Evolutionary conservation across 2,113 vertebrate genomes (phyloP), one percentile per base, ranked within the genome.

Genomic region (Psilopsiagon aurifrons): DNA sequence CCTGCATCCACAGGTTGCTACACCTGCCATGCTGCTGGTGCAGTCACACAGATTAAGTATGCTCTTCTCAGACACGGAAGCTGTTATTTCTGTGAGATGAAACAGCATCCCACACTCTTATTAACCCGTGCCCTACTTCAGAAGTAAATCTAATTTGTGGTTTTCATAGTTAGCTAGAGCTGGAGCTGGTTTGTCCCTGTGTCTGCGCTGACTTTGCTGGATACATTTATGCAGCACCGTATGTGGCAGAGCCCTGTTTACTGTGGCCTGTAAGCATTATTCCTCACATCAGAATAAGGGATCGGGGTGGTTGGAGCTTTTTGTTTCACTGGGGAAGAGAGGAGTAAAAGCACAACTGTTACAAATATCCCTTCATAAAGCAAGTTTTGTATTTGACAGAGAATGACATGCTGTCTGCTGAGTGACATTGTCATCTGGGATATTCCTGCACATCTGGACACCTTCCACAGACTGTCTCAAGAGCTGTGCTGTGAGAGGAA

Each of bases 221-320:
- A 13, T 46, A 16, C 5, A 0, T 86, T 64, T 69, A 43, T 22
- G 37, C 29, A 46, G 64, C 0, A 0, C 47, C 1, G 0, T 17
- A 18, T 8, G 29, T 19, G 31, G 62, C 73, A 49, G 12, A 93
- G 44, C 46, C 35, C 19, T 67, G 2, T 39, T 78, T 86, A 15
- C 35, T 66, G n/a, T 62, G 80, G 66, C 47, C 64, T 76, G 44
- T 20, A 52, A 83, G 71, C 25, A 16, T 73, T 35, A 69, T 10
- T 90, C 31, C 78, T 88, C n/a, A 24, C 37, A 64, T 52, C 35
- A 67, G 46, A 80, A 46, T 37, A 20, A 35, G 71, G 59, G 77
- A 77, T 22, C 14, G n/a, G 41, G 28, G n/a, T 43, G 29, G 31
- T 7, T 66, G 74, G 49, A 86, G 57, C 52, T 95, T 94, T 79